Evolutionary conservation across 2,888 invertebrate genomes (phyloP), one percentile per base, ranked within the genome.

Genomic region (Oscheius myriophilus): DNA sequence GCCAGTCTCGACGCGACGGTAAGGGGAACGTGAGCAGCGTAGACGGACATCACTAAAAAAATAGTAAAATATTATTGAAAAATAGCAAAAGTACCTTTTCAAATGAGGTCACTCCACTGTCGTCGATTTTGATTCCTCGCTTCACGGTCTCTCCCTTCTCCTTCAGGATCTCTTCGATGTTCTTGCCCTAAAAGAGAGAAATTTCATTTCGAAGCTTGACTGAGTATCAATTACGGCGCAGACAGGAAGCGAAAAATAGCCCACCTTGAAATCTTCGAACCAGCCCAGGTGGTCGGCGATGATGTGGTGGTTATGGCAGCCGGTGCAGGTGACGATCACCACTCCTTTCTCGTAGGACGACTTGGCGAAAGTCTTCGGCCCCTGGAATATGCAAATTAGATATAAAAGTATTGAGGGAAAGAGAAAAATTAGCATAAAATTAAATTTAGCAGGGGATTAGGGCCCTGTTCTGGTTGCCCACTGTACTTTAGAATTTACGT

Each of bases 271-370:
- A 85, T 94, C 92, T 0, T 91, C 89, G 87, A 96, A 97, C 96
- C 96, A 97, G 75, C 93, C 93, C 1, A 97, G 89, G 88, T 97
- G 95, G 87, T 97, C 96, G 0, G 96, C 96, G 77, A 97, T 96
- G 26, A 97, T 89, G 88, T 97, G 97, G 87, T 93, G 91, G 86
- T 93, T 95, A 54, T 90, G 88, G 86, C 96, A 96, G 0, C 92
- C 92, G 64, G 91, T 91, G 87, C 97, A 97, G 64, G 91, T 91
- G 0, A 96, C 93, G 76, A 97, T 93, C 0, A 97, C 94, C 14
- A 97, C 92, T 16, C 97, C 85, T 21, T 79, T 69, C 25, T 83
- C 81, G 72, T 85, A 85, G 2, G 85, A 81, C 1, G 68, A 72
- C 46, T 81, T 80, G 6, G 85, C 75, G 65, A 85, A 84, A 23